These are phyloP conservation scores for Cheirogaleus medius DNA, from an alignment of 2,113 vertebrate species.

Conservation along the genomic window DNA sequence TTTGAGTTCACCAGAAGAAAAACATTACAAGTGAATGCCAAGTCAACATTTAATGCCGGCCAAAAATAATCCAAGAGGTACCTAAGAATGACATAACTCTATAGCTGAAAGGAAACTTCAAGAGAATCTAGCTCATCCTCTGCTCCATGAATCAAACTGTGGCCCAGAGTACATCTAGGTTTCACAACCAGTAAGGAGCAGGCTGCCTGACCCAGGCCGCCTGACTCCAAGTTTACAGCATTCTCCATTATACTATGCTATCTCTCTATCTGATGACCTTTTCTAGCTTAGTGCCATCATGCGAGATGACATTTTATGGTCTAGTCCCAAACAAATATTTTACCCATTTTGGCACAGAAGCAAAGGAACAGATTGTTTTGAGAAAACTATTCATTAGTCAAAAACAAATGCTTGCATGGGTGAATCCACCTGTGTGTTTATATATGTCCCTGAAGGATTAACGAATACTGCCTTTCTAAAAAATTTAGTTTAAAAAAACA, in stretches of 20 bases:
- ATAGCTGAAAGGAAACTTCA: background rate
- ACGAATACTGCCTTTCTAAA: background rate
- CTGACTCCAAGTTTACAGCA: too few species aligned
- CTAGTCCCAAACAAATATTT: background rate
- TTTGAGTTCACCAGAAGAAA: background rate
- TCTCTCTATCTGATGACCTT: background rate
- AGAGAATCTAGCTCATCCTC: background rate
- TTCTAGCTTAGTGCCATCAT: background rate
- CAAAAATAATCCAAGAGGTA: background rate
- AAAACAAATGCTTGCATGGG: slow-evolving; percentile 39
- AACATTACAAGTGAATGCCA: background rate
- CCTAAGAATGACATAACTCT: background rate
- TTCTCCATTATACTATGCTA: background rate
- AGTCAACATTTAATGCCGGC: background rate
- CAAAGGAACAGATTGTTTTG: slow-evolving; percentile 5
- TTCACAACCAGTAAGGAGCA: background rate
- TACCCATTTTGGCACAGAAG: background rate
- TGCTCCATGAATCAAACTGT: background rate
- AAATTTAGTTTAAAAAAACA: background rate
- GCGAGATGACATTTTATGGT: background rate
- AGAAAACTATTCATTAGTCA: slow-evolving; percentile 18
- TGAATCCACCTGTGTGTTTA: slow-evolving; percentile 53
- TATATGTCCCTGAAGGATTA: background rate
- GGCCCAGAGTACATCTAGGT: background rate
- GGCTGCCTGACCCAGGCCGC: background rate